Base-by-base conservation (phyloP, 2,888 invertebrate species). In the Meteorus cinctellus region DNA sequence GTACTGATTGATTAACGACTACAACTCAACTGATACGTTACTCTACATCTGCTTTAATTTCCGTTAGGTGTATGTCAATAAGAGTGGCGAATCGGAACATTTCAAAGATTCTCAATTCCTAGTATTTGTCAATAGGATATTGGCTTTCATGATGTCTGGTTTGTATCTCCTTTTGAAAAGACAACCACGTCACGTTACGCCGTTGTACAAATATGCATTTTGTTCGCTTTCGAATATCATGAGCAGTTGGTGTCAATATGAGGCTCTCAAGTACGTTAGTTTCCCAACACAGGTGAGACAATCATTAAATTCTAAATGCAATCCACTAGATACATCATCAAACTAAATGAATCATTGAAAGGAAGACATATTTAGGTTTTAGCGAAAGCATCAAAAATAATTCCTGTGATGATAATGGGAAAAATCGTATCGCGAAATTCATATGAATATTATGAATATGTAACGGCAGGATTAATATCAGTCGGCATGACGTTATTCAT, bases 211-310 rank as follows among this genome's bases (percentile, higher is more conserved):
- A 91, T 99, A 98, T 90, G 95, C 96, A 0, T 99, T 95, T 91
- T 97, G 98, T 87, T 97, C 98, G 4, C 94, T 99, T 85, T 97
- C 98, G 19, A 99, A 99, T 90, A 96, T 99, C 80, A 93, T 99
- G 93, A 98, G 98, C 88, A 98, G 98, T 67, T 99, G 99, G 99
- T 99, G 98, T 90, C 99, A 99, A 90, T 99, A 99, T 89, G 99
- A 99, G 91, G 99, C 99, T 29, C 92, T 99, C 65, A 99, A 99
- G 90, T 99, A 96, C 90, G 97, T 99, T 85, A 98, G 96, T 87
- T 99, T 99, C 89, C 99, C 99, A 1, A 97, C 98, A 67, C 98
- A 99, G 92, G 97, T 96, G 82, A 84, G 78, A 70, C 36, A 19
- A 19, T 12, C 45, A 41, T 4, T 1, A 70, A 0, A 62, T 34